Base-by-base conservation (phyloP, 23 tunicate genomes). In the Ciona savignyi region DNA sequence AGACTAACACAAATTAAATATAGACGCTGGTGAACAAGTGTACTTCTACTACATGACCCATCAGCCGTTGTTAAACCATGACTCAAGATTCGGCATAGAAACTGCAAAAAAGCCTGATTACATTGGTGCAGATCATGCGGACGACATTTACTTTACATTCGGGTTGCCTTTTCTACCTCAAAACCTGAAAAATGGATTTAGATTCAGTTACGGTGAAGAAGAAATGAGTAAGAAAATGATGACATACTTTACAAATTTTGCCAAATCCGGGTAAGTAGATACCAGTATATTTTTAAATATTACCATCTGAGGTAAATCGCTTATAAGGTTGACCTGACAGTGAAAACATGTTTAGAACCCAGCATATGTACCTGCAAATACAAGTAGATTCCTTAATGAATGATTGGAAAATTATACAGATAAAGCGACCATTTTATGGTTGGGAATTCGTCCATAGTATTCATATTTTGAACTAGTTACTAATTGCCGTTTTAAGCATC, bases 241-340 rank as follows among this genome's bases (percentile, higher is more conserved):
- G 81, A 77, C 73, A 62, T 77, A 77, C 61, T 66, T 77, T 35
- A 65, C 81, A 0, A 77, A 77, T 32, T 77, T 77, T 35, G 81
- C 81, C 0, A 77, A 66, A 67, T 32, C 70, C 19, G 81, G 81
- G 81, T 77, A 25, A 66, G 30, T n/a, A n/a, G n/a, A n/a, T n/a
- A n/a, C n/a, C n/a, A n/a, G n/a, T n/a, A n/a, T n/a, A n/a, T n/a
- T n/a, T n/a, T n/a, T n/a, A n/a, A n/a, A n/a, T n/a, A n/a, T n/a
- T n/a, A n/a, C n/a, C n/a, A n/a, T n/a, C n/a, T n/a, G n/a, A n/a
- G n/a, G n/a, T n/a, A n/a, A n/a, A n/a, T n/a, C n/a, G n/a, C n/a
- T n/a, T n/a, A n/a, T n/a, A n/a, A n/a, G n/a, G n/a, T n/a, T n/a
- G n/a, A n/a, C n/a, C n/a, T n/a, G n/a, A n/a, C n/a, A n/a, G n/a